phyloP scores from a whole-genome alignment of 2,797 vertebrate genomes.

The Iguana delicatissima region DNA sequence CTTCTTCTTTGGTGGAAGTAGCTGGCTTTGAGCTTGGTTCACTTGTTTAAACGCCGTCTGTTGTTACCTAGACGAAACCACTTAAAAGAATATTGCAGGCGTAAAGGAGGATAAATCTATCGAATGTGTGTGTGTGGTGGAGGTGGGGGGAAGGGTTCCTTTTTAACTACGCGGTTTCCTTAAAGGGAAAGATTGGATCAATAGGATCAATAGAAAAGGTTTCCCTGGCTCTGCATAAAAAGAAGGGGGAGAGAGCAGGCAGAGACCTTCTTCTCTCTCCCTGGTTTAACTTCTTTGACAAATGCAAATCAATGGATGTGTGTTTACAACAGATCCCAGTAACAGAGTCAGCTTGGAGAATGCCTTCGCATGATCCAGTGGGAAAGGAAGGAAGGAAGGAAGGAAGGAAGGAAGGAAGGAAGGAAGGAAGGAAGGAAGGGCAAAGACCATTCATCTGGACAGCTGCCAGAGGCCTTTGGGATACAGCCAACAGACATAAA shows the following conservation, averaged over 20 bases:
- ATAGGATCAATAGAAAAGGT: constrained; percentile 87
- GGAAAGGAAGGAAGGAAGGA: neutral
- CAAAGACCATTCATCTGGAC: constrained; percentile 7
- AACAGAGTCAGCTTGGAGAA: constrained; percentile 70
- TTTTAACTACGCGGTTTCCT: constrained; percentile 84
- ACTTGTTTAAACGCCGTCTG: constrained; percentile 67
- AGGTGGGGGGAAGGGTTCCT: constrained; percentile 63
- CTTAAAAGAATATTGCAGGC: constrained; percentile 82
- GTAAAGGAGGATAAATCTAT: constrained; percentile 74
- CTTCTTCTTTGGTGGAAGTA: neutral
- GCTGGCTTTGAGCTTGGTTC: constrained; percentile 50
- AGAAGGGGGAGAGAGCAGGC: constrained; percentile 47
- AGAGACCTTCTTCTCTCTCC: constrained; percentile 75
- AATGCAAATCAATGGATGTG: constrained; percentile 84
- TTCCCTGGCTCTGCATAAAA: constrained; percentile 86
- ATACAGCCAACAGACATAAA: constrained; percentile 2
- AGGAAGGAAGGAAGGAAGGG: neutral
- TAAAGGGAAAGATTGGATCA: constrained; percentile 86
- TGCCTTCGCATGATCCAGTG: constrained; percentile 46
- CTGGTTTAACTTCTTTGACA: constrained; percentile 81
- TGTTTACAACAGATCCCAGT: constrained; percentile 75
- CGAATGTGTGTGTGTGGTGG: constrained; percentile 42
- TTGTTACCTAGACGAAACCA: constrained; percentile 82
- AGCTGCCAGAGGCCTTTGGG: constrained; percentile 8
- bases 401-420: neutral